These are phyloP conservation scores for Drosophila obscura DNA, from an alignment of 1,140 invertebrate species.

Conservation along the genomic window DNA sequence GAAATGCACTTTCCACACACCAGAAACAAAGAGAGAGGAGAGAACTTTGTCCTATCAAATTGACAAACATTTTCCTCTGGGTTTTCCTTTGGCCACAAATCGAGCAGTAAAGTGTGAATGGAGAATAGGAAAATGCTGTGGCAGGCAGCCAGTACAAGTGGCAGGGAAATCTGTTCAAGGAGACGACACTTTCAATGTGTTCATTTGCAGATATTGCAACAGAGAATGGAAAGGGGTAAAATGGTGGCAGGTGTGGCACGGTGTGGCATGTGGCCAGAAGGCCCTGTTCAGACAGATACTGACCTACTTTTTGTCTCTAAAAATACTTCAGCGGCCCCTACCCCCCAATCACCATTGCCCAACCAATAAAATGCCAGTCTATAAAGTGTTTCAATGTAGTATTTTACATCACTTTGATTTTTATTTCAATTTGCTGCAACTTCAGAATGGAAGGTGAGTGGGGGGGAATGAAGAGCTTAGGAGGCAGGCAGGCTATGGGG, in stretches of 20 bases:
- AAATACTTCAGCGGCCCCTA: slow-evolving; percentile 25
- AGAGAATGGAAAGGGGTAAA: background rate
- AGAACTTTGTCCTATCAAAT: background rate
- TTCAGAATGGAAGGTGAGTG: slow-evolving; percentile 2
- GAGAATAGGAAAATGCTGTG: background rate
- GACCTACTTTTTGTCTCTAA: slow-evolving; percentile 43
- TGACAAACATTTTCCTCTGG: slow-evolving; percentile 10
- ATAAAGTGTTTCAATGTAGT: slow-evolving; percentile 44
- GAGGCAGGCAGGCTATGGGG: background rate
- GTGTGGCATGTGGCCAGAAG: slow-evolving; percentile 35
- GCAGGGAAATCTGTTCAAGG: slow-evolving; percentile 31
- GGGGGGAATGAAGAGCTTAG: slow-evolving; percentile 2
- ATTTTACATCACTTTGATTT: slow-evolving; percentile 54
- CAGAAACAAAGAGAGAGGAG: background rate
- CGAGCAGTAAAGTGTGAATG: background rate
- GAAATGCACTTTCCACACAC: slow-evolving; percentile 30
- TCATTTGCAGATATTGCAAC: slow-evolving; percentile 50
- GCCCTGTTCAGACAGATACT: slow-evolving; percentile 28
- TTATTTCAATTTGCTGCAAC: slow-evolving; percentile 39
- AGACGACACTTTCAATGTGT: slow-evolving; percentile 66
- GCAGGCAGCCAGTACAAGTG: background rate
- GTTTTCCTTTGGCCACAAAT: slow-evolving; percentile 11
- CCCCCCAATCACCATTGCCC: too few species aligned
- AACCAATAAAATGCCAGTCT: slow-evolving; percentile 49
- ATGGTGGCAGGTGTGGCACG: background rate